Conservation (phyloP, 2,113 vertebrate species). For the Tetraodon nigroviridis region DNA sequence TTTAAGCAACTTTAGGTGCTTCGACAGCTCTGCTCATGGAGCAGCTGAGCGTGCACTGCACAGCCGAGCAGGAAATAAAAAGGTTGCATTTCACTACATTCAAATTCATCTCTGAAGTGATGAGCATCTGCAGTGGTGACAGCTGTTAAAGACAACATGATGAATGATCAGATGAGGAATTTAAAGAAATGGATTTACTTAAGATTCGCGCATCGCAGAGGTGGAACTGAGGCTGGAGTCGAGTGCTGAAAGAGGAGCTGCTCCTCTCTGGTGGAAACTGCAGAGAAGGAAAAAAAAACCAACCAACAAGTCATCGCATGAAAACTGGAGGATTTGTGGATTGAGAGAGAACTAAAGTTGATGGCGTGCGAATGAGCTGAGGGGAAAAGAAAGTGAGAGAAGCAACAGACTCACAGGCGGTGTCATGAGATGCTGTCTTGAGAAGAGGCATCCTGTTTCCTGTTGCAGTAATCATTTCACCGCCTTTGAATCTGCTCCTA, state of each 20-base stretch:
- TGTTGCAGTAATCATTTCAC: conserved; percentile 57
- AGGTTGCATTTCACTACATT: conserved; percentile 14
- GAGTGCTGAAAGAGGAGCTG: conserved; percentile 37
- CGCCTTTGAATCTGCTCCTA: conserved; percentile 50
- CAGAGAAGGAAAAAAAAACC: conserved; percentile 39
- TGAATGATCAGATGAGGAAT: conserved; percentile 45
- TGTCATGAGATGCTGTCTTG: conserved; percentile 61
- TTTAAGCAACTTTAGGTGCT: conserved; percentile 36
- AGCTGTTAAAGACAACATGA: conserved; percentile 43
- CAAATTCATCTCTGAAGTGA: conserved; percentile 26
- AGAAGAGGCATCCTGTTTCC: conserved; percentile 64
- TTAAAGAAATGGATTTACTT: conserved; percentile 16
- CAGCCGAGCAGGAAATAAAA: conserved; percentile 11
- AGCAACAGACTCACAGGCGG: conserved; percentile 49
- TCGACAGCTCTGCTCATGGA: conserved; percentile 43
- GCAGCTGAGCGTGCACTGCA: conserved; percentile 21
- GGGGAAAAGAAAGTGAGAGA: conserved; percentile 57
- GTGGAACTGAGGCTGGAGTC: conserved; percentile 21
- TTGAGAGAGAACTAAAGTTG: conserved; percentile 56
- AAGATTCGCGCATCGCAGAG: background rate
- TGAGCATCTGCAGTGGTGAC: conserved; percentile 30
- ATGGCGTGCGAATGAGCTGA: conserved; percentile 64
- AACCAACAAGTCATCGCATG: conserved; percentile 54
- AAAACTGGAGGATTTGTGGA: conserved; percentile 59
- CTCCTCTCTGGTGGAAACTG: conserved; percentile 44